phyloP scores from a whole-genome alignment of 2,113 vertebrate species.

The Pavo muticus region DNA sequence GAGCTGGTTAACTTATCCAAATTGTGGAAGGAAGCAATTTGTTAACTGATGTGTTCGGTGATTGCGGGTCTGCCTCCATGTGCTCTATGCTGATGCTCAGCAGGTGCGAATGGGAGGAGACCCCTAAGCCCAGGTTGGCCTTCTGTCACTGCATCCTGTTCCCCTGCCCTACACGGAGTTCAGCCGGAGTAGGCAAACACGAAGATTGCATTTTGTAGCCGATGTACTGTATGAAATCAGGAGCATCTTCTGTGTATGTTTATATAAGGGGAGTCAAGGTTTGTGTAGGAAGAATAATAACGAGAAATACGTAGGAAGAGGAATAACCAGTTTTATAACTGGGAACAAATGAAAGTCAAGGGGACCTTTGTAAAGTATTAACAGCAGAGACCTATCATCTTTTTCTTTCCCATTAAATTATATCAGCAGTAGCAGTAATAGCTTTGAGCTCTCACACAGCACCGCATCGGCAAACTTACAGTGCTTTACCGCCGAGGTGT shows the following conservation, averaged over 20 bases:
- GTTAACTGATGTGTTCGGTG: neutral
- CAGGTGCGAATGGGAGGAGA: neutral
- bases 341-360: neutral
- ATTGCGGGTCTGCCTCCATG: neutral
- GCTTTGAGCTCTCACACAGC: neutral
- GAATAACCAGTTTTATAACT: constrained; percentile 1
- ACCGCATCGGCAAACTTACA: neutral
- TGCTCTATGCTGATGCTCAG: neutral
- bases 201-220: neutral
- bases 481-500: neutral
- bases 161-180: neutral
- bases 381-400: neutral
- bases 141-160: neutral
- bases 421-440: neutral
- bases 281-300: constrained; percentile 1
- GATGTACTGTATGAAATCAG: neutral
- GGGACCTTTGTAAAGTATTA: neutral
- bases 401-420: neutral
- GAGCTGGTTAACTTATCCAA: neutral
- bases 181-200: neutral
- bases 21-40: neutral
- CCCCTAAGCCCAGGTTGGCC: neutral
- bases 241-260: neutral
- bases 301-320: neutral
- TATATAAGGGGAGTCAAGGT: neutral